Percentiles rank a stretch among this genome's conserved stretches.
phyloP scores from a whole-genome alignment of 2,113 vertebrate species.

The Baryphthengus martii region DNA sequence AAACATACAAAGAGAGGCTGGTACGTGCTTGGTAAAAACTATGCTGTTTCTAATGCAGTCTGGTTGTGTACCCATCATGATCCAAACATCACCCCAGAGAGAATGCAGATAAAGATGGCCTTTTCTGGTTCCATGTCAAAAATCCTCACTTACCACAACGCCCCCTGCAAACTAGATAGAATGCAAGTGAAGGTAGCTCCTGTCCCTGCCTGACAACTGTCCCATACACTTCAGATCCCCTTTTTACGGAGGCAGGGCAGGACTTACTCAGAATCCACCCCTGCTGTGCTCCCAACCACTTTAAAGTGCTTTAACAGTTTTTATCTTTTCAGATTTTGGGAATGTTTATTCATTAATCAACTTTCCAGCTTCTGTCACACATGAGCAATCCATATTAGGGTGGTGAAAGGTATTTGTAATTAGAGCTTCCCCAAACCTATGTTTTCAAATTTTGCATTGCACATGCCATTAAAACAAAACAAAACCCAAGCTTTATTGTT shows the following conservation, averaged over 20 bases:
- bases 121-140: background rate
- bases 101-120: background rate
- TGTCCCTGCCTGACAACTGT: background rate
- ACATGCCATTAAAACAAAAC: background rate
- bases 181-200: background rate
- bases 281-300: background rate
- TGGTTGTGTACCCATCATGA: background rate
- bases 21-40: background rate
- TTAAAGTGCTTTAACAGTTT: background rate
- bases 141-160: background rate
- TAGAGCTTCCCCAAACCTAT: background rate
- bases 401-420: background rate
- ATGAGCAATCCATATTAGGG: background rate
- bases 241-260: background rate
- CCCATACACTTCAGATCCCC: background rate
- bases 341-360: accelerated
- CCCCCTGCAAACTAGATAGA: background rate
- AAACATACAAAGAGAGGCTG: background rate
- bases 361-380: background rate
- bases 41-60: background rate
- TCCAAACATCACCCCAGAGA: background rate
- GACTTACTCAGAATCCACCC: background rate
- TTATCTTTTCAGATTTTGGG: background rate
- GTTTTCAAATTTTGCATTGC: background rate
- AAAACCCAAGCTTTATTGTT: background rate